These are phyloP conservation scores for Orchestes rusci DNA, from an alignment of 2,888 invertebrate species.

Conservation along the genomic window DNA sequence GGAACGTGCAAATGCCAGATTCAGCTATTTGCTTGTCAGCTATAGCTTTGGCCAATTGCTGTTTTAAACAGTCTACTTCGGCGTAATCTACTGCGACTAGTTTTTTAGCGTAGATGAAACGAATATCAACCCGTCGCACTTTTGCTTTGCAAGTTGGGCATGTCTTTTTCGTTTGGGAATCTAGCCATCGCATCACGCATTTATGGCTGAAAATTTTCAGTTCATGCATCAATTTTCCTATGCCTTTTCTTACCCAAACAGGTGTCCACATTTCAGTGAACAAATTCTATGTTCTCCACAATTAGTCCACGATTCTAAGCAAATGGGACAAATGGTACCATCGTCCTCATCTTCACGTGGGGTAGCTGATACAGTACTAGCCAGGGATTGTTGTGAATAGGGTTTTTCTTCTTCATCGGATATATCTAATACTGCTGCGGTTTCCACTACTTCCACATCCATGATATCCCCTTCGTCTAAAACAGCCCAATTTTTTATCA, in stretches of 20 bases:
- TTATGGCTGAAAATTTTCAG: constrained; percentile 55
- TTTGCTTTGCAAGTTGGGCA: constrained; percentile 86
- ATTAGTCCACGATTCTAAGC: constrained; percentile 82
- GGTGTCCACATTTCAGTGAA: constrained; percentile 86
- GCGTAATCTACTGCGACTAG: constrained; percentile 70
- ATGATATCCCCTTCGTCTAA: too few species aligned
- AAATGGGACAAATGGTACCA: constrained; percentile 76
- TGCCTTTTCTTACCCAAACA: constrained; percentile 59
- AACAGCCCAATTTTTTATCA: too few species aligned
- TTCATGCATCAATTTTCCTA: background rate
- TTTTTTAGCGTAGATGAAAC: constrained; percentile 68
- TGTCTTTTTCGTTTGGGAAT: constrained; percentile 47
- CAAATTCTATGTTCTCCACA: constrained; percentile 79
- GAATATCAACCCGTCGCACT: constrained; percentile 33
- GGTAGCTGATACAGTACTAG: too few species aligned
- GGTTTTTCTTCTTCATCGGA: too few species aligned
- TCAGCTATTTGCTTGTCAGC: constrained; percentile 53
- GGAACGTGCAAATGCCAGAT: constrained; percentile 54
- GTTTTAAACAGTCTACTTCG: constrained; percentile 61
- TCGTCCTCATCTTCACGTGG: too few species aligned
- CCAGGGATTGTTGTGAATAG: too few species aligned
- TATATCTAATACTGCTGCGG: too few species aligned
- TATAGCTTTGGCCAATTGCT: constrained; percentile 53
- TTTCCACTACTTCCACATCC: too few species aligned
- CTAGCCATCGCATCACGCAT: constrained; percentile 74